A percentile compares a stretch with the other conserved stretches of the same genome.
Conservation (phyloP, 2,113 vertebrate species). For the Centropus unirufus region DNA sequence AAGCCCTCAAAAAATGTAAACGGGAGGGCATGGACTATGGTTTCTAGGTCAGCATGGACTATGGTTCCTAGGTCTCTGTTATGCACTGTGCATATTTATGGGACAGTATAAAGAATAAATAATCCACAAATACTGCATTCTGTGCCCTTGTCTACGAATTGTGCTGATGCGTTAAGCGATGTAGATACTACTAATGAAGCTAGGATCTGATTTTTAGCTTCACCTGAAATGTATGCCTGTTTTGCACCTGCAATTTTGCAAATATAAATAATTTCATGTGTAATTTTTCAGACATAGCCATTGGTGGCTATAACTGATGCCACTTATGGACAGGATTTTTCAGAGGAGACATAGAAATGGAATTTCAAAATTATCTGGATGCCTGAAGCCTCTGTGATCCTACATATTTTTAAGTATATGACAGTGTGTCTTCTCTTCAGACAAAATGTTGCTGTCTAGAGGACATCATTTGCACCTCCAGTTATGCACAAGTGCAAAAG, state of each 20-base stretch:
- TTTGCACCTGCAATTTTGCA: neutral
- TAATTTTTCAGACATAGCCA: neutral
- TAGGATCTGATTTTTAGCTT: conserved; percentile 16
- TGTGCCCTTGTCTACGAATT: neutral
- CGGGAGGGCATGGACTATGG: neutral
- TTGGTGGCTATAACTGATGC: neutral
- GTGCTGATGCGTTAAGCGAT: neutral
- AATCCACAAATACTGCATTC: conserved; percentile 20
- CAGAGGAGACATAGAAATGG: neutral
- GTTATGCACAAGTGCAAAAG: neutral
- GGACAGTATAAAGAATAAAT: conserved; percentile 23
- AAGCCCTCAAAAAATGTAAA: neutral
- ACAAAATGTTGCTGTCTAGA: neutral
- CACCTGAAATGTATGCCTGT: neutral
- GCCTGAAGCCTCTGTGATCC: neutral
- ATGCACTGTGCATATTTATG: conserved; percentile 36
- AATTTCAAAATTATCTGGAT: neutral
- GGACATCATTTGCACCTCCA: neutral
- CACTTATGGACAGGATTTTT: neutral
- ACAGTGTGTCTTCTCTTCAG: neutral
- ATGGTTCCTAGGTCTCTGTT: neutral
- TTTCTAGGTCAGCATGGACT: neutral
- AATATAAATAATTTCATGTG: neutral
- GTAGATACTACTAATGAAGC: neutral
- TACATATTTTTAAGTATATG: neutral